Percentiles rank a stretch among this genome's conserved stretches.
These are phyloP conservation scores for Spodoptera frugiperda DNA, from an alignment of 1,140 invertebrate species.

Conservation along the genomic window DNA sequence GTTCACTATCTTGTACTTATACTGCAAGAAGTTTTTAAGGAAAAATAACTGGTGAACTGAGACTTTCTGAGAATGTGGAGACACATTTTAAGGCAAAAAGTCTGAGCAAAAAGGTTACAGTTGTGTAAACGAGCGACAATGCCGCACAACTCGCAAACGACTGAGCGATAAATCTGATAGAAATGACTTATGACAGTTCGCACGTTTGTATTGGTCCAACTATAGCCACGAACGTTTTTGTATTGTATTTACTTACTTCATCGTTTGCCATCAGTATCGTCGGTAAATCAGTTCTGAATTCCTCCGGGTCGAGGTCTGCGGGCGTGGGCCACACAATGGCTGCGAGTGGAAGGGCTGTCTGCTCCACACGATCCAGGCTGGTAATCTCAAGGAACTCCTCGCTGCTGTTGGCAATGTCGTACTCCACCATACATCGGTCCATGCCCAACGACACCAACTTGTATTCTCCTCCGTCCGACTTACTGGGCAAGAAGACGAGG, in stretches of 20 bases:
- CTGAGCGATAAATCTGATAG: too few relatives aligned
- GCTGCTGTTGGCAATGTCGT: constrained; percentile 88
- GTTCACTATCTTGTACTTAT: constrained; percentile 90
- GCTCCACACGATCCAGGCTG: constrained; percentile 87
- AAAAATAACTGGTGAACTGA: not conserved
- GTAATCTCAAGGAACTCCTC: constrained; percentile 70
- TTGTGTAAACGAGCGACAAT: too few relatives aligned
- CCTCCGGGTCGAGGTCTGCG: constrained; percentile 59
- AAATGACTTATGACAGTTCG: too few relatives aligned
- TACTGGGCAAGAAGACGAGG: constrained; percentile 84
- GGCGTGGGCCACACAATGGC: constrained; percentile 79
- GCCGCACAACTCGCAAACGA: too few relatives aligned
- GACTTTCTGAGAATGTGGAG: too few relatives aligned
- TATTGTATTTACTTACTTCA: constrained; percentile 71
- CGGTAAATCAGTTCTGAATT: constrained; percentile 62
- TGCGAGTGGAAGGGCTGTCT: constrained; percentile 87
- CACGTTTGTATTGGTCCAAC: too few relatives aligned
- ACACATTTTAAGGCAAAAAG: too few relatives aligned
- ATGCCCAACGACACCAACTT: constrained; percentile 87
- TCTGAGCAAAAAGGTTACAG: too few relatives aligned
- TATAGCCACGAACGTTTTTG: too few relatives aligned
- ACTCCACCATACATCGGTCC: constrained; percentile 89
- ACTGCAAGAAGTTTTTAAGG: constrained; percentile 77
- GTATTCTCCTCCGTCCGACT: constrained; percentile 66
- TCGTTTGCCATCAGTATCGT: constrained; percentile 83